phyloP scores from a whole-genome alignment of 2,888 invertebrate genomes.

The Ferrisia virgata region DNA sequence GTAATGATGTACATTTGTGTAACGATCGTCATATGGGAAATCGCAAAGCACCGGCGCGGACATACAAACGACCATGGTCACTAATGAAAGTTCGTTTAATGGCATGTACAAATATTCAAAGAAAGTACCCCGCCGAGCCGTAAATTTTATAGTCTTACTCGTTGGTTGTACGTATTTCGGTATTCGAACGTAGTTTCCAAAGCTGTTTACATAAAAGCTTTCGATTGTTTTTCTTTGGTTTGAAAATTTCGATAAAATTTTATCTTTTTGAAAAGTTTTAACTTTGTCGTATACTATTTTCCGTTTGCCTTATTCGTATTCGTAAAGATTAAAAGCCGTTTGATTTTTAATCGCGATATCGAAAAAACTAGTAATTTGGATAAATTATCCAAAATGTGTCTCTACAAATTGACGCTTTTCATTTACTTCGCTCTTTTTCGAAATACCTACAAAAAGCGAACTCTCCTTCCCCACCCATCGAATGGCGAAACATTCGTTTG shows the following conservation, averaged over 20 bases:
- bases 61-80: not conserved
- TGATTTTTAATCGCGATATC: conserved; percentile 1
- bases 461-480: not conserved
- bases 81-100: not conserved
- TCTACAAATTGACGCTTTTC: not conserved
- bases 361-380: not conserved
- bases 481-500: conserved; percentile 18
- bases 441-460: not conserved
- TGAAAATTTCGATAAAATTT: not conserved
- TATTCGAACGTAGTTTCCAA: not conserved
- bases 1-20: no score
- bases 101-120: not conserved
- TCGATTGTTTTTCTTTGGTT: not conserved
- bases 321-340: not conserved
- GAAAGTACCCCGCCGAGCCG: not conserved
- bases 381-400: not conserved
- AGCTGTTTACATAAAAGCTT: not conserved
- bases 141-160: not conserved
- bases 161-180: not conserved
- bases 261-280: not conserved
- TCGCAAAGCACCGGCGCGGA: no score
- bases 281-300: not conserved
- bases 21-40: no score
- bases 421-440: not conserved
- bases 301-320: not conserved